Conservation (phyloP, 2,113 vertebrate species). For the Dryoscopus gambensis region DNA sequence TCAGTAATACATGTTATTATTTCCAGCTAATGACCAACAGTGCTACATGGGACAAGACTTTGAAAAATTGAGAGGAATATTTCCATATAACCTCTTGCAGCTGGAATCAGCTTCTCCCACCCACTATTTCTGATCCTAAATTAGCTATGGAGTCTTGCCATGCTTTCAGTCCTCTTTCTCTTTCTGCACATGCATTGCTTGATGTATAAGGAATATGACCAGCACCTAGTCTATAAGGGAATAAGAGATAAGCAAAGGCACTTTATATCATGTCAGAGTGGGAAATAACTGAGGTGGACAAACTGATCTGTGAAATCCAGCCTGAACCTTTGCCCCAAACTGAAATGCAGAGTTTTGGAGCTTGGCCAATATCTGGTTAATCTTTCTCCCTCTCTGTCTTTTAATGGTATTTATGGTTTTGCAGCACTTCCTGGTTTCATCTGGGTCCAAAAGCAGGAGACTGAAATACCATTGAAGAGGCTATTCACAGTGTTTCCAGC, state of each 20-base stretch:
- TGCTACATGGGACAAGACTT: background rate
- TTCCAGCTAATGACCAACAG: background rate
- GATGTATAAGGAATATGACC: background rate
- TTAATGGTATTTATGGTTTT: constrained; percentile 33
- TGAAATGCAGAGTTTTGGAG: constrained; percentile 35
- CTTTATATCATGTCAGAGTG: background rate
- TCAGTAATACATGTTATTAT: background rate
- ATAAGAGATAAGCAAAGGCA: background rate
- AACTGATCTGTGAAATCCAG: constrained; percentile 12
- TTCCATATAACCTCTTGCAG: constrained; percentile 59
- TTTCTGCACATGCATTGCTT: background rate
- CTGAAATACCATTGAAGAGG: constrained; percentile 50
- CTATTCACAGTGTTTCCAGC: constrained; percentile 52
- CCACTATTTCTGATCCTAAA: constrained; percentile 26
- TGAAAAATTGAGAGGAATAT: background rate
- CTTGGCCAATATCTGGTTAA: constrained; percentile 48
- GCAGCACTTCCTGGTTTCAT: constrained; percentile 29
- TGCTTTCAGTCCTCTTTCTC: constrained; percentile 15
- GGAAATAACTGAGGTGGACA: background rate
- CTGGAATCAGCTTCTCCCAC: constrained; percentile 22
- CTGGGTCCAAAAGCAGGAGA: constrained; percentile 39
- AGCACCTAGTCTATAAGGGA: background rate
- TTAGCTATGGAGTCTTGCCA: constrained; percentile 46
- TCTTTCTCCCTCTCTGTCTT: constrained; percentile 39
- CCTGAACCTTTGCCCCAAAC: constrained; percentile 43